A percentile compares a stretch with the other conserved stretches of the same genome.
These are phyloP conservation scores for Macrophya alboannulata DNA, from an alignment of 2,888 invertebrate genomes.

Conservation along the genomic window DNA sequence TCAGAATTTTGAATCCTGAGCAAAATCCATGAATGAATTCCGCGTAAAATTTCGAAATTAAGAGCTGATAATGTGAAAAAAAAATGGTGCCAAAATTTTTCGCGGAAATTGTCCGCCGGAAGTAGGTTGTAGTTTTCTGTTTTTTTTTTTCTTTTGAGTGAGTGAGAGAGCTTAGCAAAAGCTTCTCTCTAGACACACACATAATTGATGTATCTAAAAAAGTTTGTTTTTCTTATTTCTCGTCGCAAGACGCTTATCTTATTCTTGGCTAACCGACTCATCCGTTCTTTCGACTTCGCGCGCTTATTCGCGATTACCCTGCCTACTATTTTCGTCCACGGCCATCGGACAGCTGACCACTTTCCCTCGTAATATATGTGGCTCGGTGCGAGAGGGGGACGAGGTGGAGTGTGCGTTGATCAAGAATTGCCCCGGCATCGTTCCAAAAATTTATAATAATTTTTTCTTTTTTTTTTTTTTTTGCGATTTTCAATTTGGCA, in stretches of 20 bases:
- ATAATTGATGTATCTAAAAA: slow-evolving; percentile 55
- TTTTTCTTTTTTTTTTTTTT: background rate
- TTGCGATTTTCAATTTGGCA: background rate
- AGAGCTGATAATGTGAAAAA: background rate
- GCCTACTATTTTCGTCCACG: slow-evolving; percentile 75
- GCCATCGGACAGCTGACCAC: slow-evolving; percentile 49
- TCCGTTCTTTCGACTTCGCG: slow-evolving; percentile 68
- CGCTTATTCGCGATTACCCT: slow-evolving; percentile 76
- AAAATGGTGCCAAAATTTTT: background rate
- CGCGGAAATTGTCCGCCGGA: background rate
- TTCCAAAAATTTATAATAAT: slow-evolving; percentile 9
- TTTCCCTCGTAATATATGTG: slow-evolving; percentile 40
- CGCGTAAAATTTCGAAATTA: background rate
- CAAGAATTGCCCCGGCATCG: slow-evolving; percentile 11
- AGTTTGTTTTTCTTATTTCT: slow-evolving; percentile 69
- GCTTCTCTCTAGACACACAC: background rate
- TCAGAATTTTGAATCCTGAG: background rate
- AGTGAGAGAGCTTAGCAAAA: background rate
- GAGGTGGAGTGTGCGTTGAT: background rate
- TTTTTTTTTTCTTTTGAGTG: background rate
- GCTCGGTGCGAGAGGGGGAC: background rate
- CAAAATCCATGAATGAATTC: background rate
- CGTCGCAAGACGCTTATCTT: slow-evolving; percentile 60
- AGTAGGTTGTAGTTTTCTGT: background rate
- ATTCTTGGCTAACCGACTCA: slow-evolving; percentile 76